Percentiles rank a stretch among this genome's conserved stretches.
Evolutionary conservation across 2,888 invertebrate genomes (phyloP).

Genomic region (Rotaria magnacalcarata): DNA sequence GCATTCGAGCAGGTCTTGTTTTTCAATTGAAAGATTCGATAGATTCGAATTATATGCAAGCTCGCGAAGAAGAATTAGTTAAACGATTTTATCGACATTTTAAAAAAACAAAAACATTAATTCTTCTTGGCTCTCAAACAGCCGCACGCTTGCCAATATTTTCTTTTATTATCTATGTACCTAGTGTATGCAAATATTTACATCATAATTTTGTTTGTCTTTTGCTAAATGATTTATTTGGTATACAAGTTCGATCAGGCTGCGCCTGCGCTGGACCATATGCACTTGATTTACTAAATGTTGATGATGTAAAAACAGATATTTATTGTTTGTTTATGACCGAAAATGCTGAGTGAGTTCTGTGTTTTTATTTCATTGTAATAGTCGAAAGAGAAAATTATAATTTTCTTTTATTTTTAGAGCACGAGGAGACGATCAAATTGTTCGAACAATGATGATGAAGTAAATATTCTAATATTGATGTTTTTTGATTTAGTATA

Average conservation of each 20-base stretch:
- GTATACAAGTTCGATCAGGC: slow-evolving; percentile 51
- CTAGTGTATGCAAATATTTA: slow-evolving; percentile 46
- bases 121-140: slow-evolving; percentile 38
- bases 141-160: slow-evolving; percentile 40
- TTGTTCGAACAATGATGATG: slow-evolving; percentile 27
- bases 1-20: slow-evolving; percentile 51
- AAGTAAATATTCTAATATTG: background rate
- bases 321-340: slow-evolving; percentile 14
- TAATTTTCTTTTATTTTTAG: background rate
- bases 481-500: background rate
- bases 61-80: background rate
- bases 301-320: slow-evolving; percentile 24
- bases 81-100: slow-evolving; percentile 17
- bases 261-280: slow-evolving; percentile 52
- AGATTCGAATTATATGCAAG: background rate
- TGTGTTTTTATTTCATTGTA: background rate
- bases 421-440: background rate
- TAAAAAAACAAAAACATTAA: slow-evolving; percentile 2
- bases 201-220: slow-evolving; percentile 51
- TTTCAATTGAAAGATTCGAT: slow-evolving; percentile 50
- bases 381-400: no score
- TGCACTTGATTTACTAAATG: slow-evolving; percentile 40
- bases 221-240: slow-evolving; percentile 51
- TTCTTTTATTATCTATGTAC: slow-evolving; percentile 44
- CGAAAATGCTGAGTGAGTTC: background rate